Conservation (phyloP, 2,888 invertebrate species). For the Hydraecia micacea region DNA sequence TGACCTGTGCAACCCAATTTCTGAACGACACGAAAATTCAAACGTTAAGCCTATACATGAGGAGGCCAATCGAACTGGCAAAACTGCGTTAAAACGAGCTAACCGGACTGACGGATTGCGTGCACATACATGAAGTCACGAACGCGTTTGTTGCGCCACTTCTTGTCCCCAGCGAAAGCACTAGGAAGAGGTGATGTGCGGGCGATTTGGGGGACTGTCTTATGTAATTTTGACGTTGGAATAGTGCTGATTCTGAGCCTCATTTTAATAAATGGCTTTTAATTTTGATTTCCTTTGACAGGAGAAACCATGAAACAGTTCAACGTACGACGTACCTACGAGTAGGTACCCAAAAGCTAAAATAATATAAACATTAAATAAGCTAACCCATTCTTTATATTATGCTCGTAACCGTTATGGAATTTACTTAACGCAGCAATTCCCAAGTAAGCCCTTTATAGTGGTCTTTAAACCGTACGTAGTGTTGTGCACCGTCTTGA, state of each 20-base stretch:
- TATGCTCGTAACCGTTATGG: constrained; percentile 46
- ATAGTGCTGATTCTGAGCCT: too few species aligned
- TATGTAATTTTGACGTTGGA: too few species aligned
- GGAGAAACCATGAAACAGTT: not conserved
- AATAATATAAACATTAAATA: constrained; percentile 47
- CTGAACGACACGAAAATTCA: constrained; percentile 10
- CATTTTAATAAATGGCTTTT: too few species aligned
- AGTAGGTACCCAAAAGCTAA: constrained; percentile 2
- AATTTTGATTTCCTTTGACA: not conserved
- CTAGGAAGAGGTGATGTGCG: too few species aligned
- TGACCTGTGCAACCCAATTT: constrained; percentile 24
- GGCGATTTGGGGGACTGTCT: too few species aligned
- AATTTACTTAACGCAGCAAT: constrained; percentile 63
- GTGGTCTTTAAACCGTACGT: constrained; percentile 55
- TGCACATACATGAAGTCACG: not conserved
- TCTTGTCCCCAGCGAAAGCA: too few species aligned
- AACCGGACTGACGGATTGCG: not conserved
- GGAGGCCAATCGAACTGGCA: not conserved
- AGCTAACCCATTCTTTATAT: constrained; percentile 48
- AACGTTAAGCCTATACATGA: constrained; percentile 6
- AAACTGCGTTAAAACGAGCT: not conserved
- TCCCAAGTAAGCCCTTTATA: constrained; percentile 56
- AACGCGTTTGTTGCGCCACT: not conserved
- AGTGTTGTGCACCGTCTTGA: constrained; percentile 61
- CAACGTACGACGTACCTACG: not conserved